These are phyloP conservation scores for Xylocampa areola DNA, from an alignment of 2,888 invertebrate species.

Conservation along the genomic window DNA sequence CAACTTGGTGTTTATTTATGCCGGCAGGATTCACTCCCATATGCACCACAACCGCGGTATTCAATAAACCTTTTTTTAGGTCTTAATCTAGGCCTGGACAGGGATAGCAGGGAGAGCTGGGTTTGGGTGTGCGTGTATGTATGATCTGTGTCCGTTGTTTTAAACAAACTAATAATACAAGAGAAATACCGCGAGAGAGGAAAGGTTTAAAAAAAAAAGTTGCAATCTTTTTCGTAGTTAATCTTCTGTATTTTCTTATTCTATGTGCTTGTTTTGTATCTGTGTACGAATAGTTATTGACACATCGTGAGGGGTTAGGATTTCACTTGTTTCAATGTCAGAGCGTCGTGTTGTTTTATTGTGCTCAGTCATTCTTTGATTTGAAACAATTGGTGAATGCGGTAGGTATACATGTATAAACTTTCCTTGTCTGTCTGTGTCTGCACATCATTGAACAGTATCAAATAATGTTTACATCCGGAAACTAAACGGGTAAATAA, in stretches of 20 bases:
- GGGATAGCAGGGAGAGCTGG: too few species aligned
- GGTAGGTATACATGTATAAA: constrained; percentile 16
- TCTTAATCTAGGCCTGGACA: too few species aligned
- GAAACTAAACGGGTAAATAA: constrained; percentile 14
- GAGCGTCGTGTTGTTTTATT: constrained; percentile 51
- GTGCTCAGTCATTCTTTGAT: constrained; percentile 51
- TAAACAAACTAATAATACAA: too few species aligned
- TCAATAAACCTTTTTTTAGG: too few species aligned
- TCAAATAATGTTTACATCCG: constrained; percentile 11
- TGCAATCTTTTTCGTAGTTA: neutral
- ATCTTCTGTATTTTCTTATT: constrained; percentile 21
- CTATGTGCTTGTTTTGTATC: constrained; percentile 41
- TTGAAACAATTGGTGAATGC: constrained; percentile 50
- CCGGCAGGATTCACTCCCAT: too few species aligned
- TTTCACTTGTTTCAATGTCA: constrained; percentile 79
- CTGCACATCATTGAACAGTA: neutral
- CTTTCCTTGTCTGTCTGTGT: constrained; percentile 24
- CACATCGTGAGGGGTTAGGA: constrained; percentile 67
- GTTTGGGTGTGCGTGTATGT: too few species aligned
- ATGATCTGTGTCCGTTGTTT: too few species aligned
- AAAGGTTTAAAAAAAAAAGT: neutral
- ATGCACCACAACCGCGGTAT: too few species aligned
- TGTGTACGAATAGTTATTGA: constrained; percentile 64
- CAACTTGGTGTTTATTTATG: too few species aligned
- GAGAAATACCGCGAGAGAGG: too few species aligned